Base-by-base conservation (phyloP, 1,140 invertebrate species). In the Campoletis sonorensis region DNA sequence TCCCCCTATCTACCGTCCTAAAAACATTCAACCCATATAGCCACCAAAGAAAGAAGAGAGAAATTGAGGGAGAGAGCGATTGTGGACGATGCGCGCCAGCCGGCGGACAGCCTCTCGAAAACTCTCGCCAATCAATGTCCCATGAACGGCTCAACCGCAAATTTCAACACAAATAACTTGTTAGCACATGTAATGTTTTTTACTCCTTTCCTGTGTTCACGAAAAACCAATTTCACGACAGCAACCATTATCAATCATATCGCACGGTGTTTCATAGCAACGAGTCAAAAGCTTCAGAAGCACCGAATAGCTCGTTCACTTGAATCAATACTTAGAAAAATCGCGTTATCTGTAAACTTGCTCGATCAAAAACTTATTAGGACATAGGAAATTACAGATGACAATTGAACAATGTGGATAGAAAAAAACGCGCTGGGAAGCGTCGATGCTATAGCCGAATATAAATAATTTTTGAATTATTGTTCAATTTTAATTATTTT, bases 81-180 rank as follows among this genome's bases (percentile, higher is more conserved):
- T 77, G 51, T 78, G 58, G 73, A 80, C 58, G 51, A 5, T 80
- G 83, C 72, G 79, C 71, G 67, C 58, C 70, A 64, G 68, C 83
- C 80, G 78, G 76, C 68, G 75, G 84, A 72, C 84, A 82, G 81
- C 84, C 81, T 72, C 64, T 78, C 80, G 82, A 79, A 82, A 84
- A 87, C 84, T 82, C 88, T 90, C 89, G 88, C 89, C 90, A 91
- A 91, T 91, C 90, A 91, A 91, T 91, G 90, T 90, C 88, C 84
- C 83, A 86, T 82, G 49, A 82, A 79, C 82, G 77, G 82, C 51
- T 81, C 72, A 70, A 67, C 83, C 72, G 51, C 78, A 51, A 84
- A 81, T 81, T 81, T 73, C 73, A 64, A 80, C 72, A 30, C 73
- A 64, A 64, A 54, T 61, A 77, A 64, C 73, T 77, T 45, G 33